Evolutionary conservation across 1,140 invertebrate species (phyloP), one percentile per base, ranked within the genome.

Genomic region (Zaprionus capensis): DNA sequence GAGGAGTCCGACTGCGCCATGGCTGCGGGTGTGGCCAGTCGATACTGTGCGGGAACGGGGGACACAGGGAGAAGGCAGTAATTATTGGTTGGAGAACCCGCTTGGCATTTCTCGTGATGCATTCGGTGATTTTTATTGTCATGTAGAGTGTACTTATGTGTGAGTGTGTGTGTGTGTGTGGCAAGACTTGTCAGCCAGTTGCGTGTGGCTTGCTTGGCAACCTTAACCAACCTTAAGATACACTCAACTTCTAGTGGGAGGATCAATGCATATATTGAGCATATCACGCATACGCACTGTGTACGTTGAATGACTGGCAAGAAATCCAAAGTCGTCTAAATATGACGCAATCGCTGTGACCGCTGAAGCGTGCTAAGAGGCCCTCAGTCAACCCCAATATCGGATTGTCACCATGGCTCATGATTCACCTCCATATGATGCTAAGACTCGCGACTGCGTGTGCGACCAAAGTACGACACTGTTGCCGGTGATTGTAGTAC

Each of bases 41-140:
- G 41, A 34, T 34, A 9, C 31, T 34, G 41, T 5, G 38, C 15
- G 38, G 15, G 17, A 7, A 9, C 17, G 41, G 0, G n/a, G 38
- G 4, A 12, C 26, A 24, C 31, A 34, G 31, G 58, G 31, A 26
- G 22, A 59, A 6, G 12, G 14, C 41, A 24, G 77, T 88, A 88
- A 87, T 87, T 87, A 76, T 79, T 57, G 77, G 56, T 36, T 70
- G 56, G 56, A 80, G 70, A 82, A 82, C 44, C 77, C 63, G 49
- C 68, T 53, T 49, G 41, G 41, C 41, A 46, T 46, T 46, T 46
- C 41, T 46, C 41, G 41, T 87, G 41, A n/a, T 64, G 61, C 49
- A 46, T 46, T 17, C 41, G 41, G 41, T 68, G 34, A 61, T 61
- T 69, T 75, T 58, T 68, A 70, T 64, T 70, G 57, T 75, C 58